Base-by-base conservation (phyloP, 2,113 vertebrate genomes). In the Baryphthengus martii region DNA sequence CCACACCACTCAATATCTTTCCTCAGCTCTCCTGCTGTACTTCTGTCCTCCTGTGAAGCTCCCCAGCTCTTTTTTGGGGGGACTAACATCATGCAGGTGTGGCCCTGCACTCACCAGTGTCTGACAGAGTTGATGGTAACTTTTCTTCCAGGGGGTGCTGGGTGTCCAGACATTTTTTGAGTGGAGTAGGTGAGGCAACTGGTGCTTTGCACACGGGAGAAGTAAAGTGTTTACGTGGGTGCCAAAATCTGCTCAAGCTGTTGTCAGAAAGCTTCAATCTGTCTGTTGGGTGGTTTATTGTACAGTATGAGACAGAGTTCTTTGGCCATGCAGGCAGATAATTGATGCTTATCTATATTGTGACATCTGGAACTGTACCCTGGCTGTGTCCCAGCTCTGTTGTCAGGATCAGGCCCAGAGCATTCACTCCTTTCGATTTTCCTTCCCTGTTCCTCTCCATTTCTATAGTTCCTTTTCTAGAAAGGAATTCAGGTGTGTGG, bases 351-450 rank as follows among this genome's bases (percentile, higher is more conserved):
- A 55, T 81, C 73, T 87, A 3, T 33, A 37, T 10, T n/a, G 42
- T 66, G 50, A 62, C 17, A 59, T 37, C 59, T 70, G 25, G 50
- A 33, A 20, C 35, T 24, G 50, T 55, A 28, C 42, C n/a, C 55
- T 81, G 37, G 17, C 76, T 49, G 25, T 71, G 28, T 28, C 50
- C 45, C 45, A 13, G 3, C 15, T 63, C n/a, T 49, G 23, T 13
- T 42, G 33, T 56, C 21, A 17, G 33, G 35, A 24, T 71, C 59
- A 52, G 52, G 26, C 10, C 10, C n/a, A 67, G 56, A 85, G 35
- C 61, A 75, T 2, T 0, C 3, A 4, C 11, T 82, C 23, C 18
- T 75, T 74, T 63, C 59, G 0, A 0, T 42, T 33, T 33, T 47
- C 29, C 40, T 84, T 76, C 37, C 23, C 45, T 74, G 35, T 20